These are phyloP conservation scores for Ophthalmolycus amberensis DNA, from an alignment of 2,113 vertebrate genomes.

Conservation along the genomic window DNA sequence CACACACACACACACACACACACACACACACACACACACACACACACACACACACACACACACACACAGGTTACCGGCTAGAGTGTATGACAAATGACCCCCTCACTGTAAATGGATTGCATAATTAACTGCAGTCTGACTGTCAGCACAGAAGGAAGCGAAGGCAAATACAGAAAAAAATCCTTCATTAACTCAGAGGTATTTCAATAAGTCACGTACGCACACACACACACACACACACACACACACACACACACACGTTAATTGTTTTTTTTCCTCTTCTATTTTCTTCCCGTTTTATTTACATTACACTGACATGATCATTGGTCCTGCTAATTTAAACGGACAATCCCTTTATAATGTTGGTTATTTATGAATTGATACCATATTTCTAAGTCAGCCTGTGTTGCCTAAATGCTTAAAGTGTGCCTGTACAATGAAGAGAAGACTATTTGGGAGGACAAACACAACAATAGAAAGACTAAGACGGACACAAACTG, in stretches of 20 bases:
- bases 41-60: not conserved
- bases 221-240: not conserved
- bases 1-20: not conserved
- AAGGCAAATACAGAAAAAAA: not conserved
- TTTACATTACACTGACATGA: too few relatives aligned
- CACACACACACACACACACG: not conserved
- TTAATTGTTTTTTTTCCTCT: not conserved
- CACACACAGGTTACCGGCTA: constrained; percentile 1
- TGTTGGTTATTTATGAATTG: too few relatives aligned
- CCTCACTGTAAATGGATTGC: constrained; percentile 11
- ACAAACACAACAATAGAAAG: not conserved
- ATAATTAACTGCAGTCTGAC: constrained; percentile 32
- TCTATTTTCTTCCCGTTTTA: not conserved
- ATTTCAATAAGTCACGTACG: not conserved
- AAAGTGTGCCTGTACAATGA: not conserved
- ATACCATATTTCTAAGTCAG: not conserved
- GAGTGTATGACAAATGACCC: constrained; percentile 23
- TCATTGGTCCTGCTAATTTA: not conserved
- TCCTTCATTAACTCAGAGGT: not conserved
- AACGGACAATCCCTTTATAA: not conserved
- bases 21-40: not conserved
- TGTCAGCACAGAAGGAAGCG: constrained; percentile 1
- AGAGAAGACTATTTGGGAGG: not conserved
- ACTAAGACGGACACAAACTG: not conserved
- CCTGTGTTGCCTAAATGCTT: not conserved